A percentile compares a stretch with the other conserved stretches of the same genome.
phyloP scores from a whole-genome alignment of 1,140 invertebrate species.

The Brachionus calyciflorus region DNA sequence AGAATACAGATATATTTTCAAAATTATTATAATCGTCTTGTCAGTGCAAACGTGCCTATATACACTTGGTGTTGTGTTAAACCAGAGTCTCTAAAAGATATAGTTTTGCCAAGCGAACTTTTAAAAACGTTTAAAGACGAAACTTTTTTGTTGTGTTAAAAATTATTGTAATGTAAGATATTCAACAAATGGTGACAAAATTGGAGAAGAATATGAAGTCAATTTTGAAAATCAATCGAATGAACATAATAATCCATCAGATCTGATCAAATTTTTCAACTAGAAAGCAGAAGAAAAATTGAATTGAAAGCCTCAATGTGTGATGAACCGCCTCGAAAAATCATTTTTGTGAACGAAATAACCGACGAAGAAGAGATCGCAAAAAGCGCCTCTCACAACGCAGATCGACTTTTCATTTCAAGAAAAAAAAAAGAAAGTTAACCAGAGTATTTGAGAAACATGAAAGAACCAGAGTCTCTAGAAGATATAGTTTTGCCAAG shows the following conservation, averaged over 20 bases:
- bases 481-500: background rate
- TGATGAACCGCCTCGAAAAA: background rate
- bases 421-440: background rate
- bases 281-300: background rate
- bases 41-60: background rate
- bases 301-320: background rate
- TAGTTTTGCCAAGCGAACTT: background rate
- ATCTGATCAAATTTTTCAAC: background rate
- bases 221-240: background rate
- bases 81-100: background rate
- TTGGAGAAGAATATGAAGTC: background rate
- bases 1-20: background rate
- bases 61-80: background rate
- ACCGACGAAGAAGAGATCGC: background rate
- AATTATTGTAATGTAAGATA: background rate
- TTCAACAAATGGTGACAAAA: background rate
- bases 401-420: background rate
- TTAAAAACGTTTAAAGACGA: background rate
- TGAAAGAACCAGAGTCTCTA: background rate
- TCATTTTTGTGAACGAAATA: background rate
- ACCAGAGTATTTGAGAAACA: background rate
- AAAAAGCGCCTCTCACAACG: background rate
- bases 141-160: slow-evolving; percentile 6
- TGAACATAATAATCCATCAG: background rate
- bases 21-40: background rate